Base-by-base conservation (phyloP, 2,113 vertebrate species). In the Rattus norvegicus region DNA sequence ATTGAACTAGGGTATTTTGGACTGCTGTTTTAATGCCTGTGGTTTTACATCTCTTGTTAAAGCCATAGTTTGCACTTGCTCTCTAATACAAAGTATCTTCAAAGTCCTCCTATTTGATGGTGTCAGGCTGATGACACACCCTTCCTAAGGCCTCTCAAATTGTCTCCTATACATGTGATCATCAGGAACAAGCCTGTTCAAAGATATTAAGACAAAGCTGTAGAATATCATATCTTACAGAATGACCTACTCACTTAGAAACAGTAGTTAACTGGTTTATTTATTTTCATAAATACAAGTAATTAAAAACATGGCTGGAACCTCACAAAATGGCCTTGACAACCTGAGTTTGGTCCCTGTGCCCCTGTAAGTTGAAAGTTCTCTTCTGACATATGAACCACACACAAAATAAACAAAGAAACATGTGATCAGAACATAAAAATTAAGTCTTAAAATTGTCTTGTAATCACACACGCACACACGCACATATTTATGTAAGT, bases 1-100 rank as follows among this genome's bases (percentile, higher is more conserved):
- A 97, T 92, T 26, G 30, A 73, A 93, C 80, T 49, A 76, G 52
- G 88, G 67, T 95, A 97, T 97, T 97, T 94, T 86, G 88, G 88
- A 73, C 69, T 49, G 7, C 30, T 84, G 83, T 67, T 95, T 95
- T 96, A 97, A 91, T 52, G 61, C 72, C 94, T 96, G 72, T 91
- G 67, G 92, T 85, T 95, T 36, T 59, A 92, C 84, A 73, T 91
- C 52, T 94, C 95, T 95, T 95, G 77, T 0, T 76, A 54, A 94
- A 88, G n/a, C 28, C 47, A 7, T 52, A 49, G 61, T 93, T 93
- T 85, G 81, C 59, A 88, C 47, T 73, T 86, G 86, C 61, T 88
- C 16, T 86, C 76, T 81, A 52, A 84, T 19, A 73, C 77, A 95
- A 85, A 95, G 69, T 47, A n/a, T 72, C 36, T 97, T 95, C 85